phyloP scores from a whole-genome alignment of 2,888 invertebrate species.

The Pocota personata region DNA sequence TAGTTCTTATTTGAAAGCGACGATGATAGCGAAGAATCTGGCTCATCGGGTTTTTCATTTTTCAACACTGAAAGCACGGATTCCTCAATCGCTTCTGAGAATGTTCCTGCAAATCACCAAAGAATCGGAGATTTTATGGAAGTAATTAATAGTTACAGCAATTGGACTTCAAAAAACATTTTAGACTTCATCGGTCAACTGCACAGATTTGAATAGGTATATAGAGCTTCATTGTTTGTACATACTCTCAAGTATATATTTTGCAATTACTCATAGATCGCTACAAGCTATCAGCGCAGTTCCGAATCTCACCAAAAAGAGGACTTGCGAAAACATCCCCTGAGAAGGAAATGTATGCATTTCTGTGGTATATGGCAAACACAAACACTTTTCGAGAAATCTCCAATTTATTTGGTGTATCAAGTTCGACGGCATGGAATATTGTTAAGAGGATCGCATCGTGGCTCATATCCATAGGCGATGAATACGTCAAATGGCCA shows the following conservation, averaged over 20 bases:
- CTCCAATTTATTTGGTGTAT: not conserved
- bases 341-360: not conserved
- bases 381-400: conserved; percentile 1
- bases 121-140: not conserved
- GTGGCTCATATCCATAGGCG: not conserved
- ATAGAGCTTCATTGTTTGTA: too few species aligned
- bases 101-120: not conserved
- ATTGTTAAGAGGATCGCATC: conserved; percentile 1
- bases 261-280: not conserved
- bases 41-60: not conserved
- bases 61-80: not conserved
- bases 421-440: too few species aligned
- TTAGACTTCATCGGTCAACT: too few species aligned
- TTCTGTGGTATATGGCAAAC: conserved; percentile 5
- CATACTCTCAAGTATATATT: not conserved
- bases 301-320: not conserved
- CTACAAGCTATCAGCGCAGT: not conserved
- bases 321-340: not conserved
- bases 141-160: not conserved
- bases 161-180: not conserved
- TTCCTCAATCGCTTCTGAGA: too few species aligned
- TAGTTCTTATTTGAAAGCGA: not conserved
- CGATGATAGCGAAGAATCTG: not conserved
- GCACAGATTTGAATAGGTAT: too few species aligned
- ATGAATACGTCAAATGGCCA: not conserved